These are phyloP conservation scores for Poeciliopsis gracilis DNA, from an alignment of 2,797 vertebrate genomes.

Conservation along the genomic window DNA sequence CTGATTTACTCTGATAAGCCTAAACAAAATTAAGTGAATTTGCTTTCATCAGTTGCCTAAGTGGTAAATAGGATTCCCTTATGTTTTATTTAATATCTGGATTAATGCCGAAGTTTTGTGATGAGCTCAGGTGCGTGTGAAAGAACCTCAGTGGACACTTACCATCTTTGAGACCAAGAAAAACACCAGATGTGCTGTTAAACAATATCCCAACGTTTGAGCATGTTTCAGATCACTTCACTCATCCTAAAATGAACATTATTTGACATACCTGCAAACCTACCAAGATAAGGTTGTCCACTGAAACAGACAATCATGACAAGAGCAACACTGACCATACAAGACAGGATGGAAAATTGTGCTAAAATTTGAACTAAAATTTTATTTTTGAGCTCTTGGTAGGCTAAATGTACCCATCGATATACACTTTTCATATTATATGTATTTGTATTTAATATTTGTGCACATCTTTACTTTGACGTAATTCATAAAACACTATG, in stretches of 20 bases:
- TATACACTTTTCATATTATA: neutral
- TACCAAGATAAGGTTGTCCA: neutral
- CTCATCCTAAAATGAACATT: neutral
- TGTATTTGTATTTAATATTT: no score
- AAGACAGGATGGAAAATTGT: neutral
- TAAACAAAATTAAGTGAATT: neutral
- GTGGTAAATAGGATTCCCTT: neutral
- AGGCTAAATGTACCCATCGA: neutral
- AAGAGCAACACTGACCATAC: neutral
- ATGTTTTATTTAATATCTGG: neutral
- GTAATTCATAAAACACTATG: neutral
- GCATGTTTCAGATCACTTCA: neutral
- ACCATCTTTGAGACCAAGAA: neutral
- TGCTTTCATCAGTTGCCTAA: neutral
- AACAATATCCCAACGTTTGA: neutral
- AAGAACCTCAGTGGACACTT: neutral
- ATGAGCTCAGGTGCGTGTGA: neutral
- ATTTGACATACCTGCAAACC: neutral
- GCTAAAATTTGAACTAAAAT: neutral
- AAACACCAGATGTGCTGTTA: neutral
- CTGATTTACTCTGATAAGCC: neutral
- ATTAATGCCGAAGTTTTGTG: neutral
- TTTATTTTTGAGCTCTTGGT: neutral
- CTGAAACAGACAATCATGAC: neutral
- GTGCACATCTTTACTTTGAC: neutral